phyloP scores from a whole-genome alignment of 2,888 invertebrate genomes.

The Caradrina clavipalpis region DNA sequence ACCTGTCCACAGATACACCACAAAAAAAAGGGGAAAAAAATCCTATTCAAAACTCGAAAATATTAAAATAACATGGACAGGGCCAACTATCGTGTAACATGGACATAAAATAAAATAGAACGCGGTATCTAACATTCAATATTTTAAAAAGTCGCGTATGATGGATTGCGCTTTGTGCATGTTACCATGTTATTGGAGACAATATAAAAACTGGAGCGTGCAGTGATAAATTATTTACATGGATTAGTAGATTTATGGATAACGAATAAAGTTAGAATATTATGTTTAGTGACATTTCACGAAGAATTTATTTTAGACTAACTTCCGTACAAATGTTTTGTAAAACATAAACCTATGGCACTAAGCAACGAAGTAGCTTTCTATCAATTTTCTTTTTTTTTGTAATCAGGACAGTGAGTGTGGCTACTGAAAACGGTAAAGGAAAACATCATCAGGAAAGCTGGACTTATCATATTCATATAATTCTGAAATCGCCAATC shows the following conservation, averaged over 20 bases:
- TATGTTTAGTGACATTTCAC: constrained; percentile 13
- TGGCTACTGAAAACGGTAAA: too few relatives aligned
- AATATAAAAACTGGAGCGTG: constrained; percentile 42
- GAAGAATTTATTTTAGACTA: constrained; percentile 6
- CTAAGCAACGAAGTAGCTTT: too few relatives aligned
- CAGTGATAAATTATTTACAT: constrained; percentile 56
- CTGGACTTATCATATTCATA: too few relatives aligned
- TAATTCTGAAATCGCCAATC: too few relatives aligned
- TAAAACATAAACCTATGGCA: too few relatives aligned
- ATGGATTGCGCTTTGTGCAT: constrained; percentile 65
- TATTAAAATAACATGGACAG: constrained; percentile 38
- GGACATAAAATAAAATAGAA: constrained; percentile 65
- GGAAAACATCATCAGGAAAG: too few relatives aligned
- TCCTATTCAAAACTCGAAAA: constrained; percentile 32
- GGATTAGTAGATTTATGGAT: constrained; percentile 49
- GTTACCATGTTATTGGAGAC: constrained; percentile 60
- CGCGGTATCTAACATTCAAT: constrained; percentile 65
- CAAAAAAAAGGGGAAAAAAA: constrained; percentile 7
- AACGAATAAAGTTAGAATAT: constrained; percentile 14
- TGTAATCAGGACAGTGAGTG: too few relatives aligned
- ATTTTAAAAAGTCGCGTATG: constrained; percentile 67
- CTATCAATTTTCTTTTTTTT: too few relatives aligned
- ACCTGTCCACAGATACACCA: not conserved
- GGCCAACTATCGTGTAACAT: constrained; percentile 39
- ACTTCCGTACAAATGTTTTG: too few relatives aligned